phyloP scores from a whole-genome alignment of 2,113 vertebrate species.

The Macquaria ambigua region DNA sequence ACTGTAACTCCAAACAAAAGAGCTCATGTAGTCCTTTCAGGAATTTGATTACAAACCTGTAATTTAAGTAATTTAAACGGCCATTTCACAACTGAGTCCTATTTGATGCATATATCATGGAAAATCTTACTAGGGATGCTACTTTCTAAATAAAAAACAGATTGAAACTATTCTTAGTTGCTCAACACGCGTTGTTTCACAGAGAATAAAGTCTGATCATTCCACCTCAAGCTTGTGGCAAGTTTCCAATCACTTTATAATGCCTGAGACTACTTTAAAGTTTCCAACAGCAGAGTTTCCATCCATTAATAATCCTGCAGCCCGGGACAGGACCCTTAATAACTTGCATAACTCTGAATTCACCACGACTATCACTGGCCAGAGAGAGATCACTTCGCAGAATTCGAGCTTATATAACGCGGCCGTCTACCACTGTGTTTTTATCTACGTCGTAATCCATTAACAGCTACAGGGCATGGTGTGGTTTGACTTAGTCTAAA shows the following conservation, averaged over 20 bases:
- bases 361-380: conserved; percentile 31
- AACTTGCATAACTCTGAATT: conserved; percentile 70
- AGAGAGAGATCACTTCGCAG: conserved; percentile 57
- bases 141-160: not conserved
- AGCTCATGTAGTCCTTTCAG: not conserved
- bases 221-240: not conserved
- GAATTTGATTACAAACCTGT: not conserved
- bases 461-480: not conserved
- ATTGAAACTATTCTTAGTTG: not conserved
- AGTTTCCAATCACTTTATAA: not conserved
- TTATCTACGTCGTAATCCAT: conserved; percentile 33
- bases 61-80: not conserved
- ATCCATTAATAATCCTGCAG: conserved; percentile 27
- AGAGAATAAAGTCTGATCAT: not conserved
- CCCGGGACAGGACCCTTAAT: conserved; percentile 35
- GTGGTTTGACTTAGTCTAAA: not conserved
- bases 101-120: no score
- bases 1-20: not conserved
- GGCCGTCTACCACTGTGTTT: conserved; percentile 24
- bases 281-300: not conserved
- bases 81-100: not conserved
- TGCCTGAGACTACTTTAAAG: not conserved
- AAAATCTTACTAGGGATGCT: no score
- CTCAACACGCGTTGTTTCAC: not conserved
- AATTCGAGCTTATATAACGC: conserved; percentile 70